Percentiles rank a stretch among this genome's conserved stretches.
These are phyloP conservation scores for Macquaria ambigua DNA, from an alignment of 2,113 vertebrate species.

Conservation along the genomic window DNA sequence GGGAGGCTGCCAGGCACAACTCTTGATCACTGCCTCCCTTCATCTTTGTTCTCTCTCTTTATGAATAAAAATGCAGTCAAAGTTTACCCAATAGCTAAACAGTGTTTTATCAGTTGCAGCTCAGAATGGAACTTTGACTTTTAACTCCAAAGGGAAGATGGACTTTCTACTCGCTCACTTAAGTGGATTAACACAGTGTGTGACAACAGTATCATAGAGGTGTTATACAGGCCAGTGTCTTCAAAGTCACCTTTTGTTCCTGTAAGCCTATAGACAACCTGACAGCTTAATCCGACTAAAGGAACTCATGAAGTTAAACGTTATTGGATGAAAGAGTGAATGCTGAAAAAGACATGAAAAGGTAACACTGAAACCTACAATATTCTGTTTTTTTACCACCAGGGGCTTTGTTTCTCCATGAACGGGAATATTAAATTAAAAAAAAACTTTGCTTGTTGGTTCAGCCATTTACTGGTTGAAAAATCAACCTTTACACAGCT, in stretches of 20 bases:
- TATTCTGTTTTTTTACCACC: background rate
- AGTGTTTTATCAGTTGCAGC: constrained; percentile 44
- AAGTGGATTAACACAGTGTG: constrained; percentile 57
- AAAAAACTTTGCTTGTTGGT: background rate
- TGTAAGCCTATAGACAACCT: constrained; percentile 10
- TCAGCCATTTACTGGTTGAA: background rate
- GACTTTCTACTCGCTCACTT: constrained; percentile 42
- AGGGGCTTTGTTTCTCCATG: background rate
- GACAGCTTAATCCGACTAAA: constrained; percentile 49
- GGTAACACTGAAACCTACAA: background rate
- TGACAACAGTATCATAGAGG: constrained; percentile 53
- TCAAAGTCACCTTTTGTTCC: constrained; percentile 55
- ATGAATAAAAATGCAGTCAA: constrained; percentile 39
- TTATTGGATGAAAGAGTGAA: constrained; percentile 25
- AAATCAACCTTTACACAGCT: background rate
- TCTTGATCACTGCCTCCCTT: constrained; percentile 56
- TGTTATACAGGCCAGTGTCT: constrained; percentile 43
- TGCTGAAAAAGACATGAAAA: background rate
- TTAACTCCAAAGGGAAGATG: constrained; percentile 39
- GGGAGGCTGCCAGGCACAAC: constrained; percentile 58
- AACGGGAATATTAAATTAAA: background rate
- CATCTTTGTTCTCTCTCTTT: constrained; percentile 47
- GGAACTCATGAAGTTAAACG: background rate
- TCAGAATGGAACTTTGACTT: constrained; percentile 42
- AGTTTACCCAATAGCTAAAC: constrained; percentile 41